phyloP scores from a whole-genome alignment of 2,797 vertebrate genomes.

The Alfaro cultratus region DNA sequence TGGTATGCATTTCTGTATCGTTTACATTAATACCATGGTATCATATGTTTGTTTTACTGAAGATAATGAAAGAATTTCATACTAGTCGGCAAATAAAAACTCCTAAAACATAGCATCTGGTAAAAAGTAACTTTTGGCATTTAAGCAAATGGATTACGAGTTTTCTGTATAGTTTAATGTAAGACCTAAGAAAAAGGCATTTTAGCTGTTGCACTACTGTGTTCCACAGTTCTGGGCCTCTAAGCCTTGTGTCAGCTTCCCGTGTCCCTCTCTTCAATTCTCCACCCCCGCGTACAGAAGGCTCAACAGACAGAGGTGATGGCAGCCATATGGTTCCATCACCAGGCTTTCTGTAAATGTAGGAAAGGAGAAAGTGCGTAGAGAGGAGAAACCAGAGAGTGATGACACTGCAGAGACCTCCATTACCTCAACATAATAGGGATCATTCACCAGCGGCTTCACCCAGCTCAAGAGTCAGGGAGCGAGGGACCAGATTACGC shows the following conservation, averaged over 20 bases:
- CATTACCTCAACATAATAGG: conserved; percentile 68
- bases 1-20: not conserved
- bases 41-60: not conserved
- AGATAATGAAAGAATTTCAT: not conserved
- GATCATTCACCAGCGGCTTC: conserved; percentile 61
- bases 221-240: not conserved
- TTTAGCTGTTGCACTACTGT: not conserved
- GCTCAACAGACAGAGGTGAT: not conserved
- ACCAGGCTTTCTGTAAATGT: conserved; percentile 20
- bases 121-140: not conserved
- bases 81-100: not conserved
- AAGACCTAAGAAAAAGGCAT: not conserved
- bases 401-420: conserved; percentile 55
- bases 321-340: conserved; percentile 13
- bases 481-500: conserved; percentile 59
- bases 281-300: conserved; percentile 12
- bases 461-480: conserved; percentile 45
- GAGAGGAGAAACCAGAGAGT: conserved; percentile 20
- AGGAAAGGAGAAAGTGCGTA: conserved; percentile 21
- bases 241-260: conserved; percentile 9
- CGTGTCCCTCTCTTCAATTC: conserved; percentile 11
- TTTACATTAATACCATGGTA: not conserved
- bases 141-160: conserved; percentile 2
- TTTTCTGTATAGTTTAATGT: not conserved
- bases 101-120: not conserved